Conservation (phyloP, 2,888 invertebrate species). For the Eutolmus rufibarbis region DNA sequence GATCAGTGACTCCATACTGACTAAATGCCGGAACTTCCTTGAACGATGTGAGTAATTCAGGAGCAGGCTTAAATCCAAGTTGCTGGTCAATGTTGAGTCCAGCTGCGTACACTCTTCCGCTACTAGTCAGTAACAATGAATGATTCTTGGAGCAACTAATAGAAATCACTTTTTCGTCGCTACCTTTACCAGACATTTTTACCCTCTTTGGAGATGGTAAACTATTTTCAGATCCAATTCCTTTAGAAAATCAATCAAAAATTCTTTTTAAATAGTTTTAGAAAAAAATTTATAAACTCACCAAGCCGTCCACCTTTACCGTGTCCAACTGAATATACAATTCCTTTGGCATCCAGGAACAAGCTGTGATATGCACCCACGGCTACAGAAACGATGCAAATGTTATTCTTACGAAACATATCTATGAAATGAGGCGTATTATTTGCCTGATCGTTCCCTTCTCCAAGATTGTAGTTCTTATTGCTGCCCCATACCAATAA, state of each 20-base stretch:
- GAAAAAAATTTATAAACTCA: conserved; percentile 63
- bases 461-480: conserved; percentile 83
- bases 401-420: conserved; percentile 70
- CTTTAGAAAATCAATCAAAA: conserved; percentile 58
- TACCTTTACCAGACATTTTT: conserved; percentile 47
- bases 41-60: conserved; percentile 59
- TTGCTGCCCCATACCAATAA: conserved; percentile 87
- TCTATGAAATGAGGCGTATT: conserved; percentile 72
- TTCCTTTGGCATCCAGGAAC: conserved; percentile 56
- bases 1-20: conserved; percentile 60
- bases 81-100: conserved; percentile 73
- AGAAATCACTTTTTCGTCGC: conserved; percentile 55
- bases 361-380: conserved; percentile 59
- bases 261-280: background rate
- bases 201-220: conserved; percentile 56
- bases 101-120: conserved; percentile 64
- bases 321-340: conserved; percentile 80
- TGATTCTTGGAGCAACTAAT: conserved; percentile 59
- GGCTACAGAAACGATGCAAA: conserved; percentile 69
- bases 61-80: conserved; percentile 68
- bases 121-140: conserved; percentile 58
- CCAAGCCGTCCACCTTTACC: conserved; percentile 81
- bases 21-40: conserved; percentile 57
- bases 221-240: conserved; percentile 69
- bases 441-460: conserved; percentile 71